These are phyloP conservation scores for Microcebus lehilahytsara DNA, from an alignment of 2,113 vertebrate species.

Conservation along the genomic window DNA sequence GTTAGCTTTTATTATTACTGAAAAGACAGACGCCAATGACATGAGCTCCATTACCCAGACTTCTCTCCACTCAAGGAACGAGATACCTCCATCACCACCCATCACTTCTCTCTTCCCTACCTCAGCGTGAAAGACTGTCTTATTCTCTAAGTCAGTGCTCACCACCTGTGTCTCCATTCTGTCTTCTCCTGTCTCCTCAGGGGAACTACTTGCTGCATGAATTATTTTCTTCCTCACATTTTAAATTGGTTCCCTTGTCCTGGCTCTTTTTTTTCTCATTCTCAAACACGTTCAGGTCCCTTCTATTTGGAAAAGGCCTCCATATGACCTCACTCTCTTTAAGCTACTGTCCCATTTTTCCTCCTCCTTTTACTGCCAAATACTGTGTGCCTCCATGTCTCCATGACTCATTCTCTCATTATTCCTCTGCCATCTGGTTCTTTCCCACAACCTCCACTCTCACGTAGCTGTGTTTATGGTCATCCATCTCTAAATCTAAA, in stretches of 20 bases:
- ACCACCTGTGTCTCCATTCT: background rate
- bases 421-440: constrained; percentile 57
- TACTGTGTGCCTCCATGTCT: background rate
- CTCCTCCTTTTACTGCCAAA: constrained; percentile 15
- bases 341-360: constrained; percentile 46
- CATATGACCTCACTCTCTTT: background rate
- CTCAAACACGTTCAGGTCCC: background rate
- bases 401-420: constrained; percentile 44
- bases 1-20: background rate
- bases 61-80: background rate
- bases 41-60: background rate
- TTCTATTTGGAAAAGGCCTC: background rate
- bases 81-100: background rate
- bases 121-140: background rate
- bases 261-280: background rate
- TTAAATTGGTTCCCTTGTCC: constrained; percentile 2
- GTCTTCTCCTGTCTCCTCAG: background rate
- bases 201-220: background rate
- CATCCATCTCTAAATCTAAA: constrained; percentile 12
- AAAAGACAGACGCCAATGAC: background rate
- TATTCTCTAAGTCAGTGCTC: background rate
- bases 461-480: background rate
- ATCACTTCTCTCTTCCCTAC: background rate
- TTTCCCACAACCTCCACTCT: background rate
- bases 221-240: constrained; percentile 23